These are phyloP conservation scores for Bimastos eiseni DNA, from an alignment of 2,888 invertebrate species.

Conservation along the genomic window DNA sequence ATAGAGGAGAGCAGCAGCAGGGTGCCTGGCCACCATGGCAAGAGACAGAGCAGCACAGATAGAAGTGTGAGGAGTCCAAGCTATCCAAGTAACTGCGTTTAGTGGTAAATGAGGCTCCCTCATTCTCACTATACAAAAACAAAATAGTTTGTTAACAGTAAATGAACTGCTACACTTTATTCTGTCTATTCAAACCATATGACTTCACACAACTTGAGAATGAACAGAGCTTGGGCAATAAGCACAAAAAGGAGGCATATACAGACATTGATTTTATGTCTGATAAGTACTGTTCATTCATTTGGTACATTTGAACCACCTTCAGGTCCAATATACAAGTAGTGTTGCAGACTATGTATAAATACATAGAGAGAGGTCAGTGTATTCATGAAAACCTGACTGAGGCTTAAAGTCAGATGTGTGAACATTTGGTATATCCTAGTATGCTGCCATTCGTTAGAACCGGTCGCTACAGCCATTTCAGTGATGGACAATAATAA, in stretches of 20 bases:
- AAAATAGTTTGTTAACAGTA: conserved; percentile 23
- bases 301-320: too few relatives aligned
- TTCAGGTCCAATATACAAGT: too few relatives aligned
- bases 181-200: conserved; percentile 23
- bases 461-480: too few relatives aligned
- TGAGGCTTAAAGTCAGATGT: neutral
- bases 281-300: too few relatives aligned
- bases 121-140: conserved; percentile 27
- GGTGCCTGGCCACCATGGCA: conserved; percentile 21
- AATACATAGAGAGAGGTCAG: too few relatives aligned
- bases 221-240: neutral
- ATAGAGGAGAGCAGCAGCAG: conserved; percentile 13
- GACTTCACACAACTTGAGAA: conserved; percentile 16
- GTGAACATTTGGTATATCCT: neutral
- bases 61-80: conserved; percentile 21
- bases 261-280: too few relatives aligned
- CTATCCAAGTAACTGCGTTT: conserved; percentile 19
- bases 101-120: conserved; percentile 22
- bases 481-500: too few relatives aligned
- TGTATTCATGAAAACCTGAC: too few relatives aligned
- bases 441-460: too few relatives aligned
- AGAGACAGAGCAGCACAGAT: conserved; percentile 22
- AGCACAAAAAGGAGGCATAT: neutral
- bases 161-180: conserved; percentile 3
- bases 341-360: too few relatives aligned